phyloP scores from a whole-genome alignment of 2,113 vertebrate species.

The Ptilonorhynchus violaceus region DNA sequence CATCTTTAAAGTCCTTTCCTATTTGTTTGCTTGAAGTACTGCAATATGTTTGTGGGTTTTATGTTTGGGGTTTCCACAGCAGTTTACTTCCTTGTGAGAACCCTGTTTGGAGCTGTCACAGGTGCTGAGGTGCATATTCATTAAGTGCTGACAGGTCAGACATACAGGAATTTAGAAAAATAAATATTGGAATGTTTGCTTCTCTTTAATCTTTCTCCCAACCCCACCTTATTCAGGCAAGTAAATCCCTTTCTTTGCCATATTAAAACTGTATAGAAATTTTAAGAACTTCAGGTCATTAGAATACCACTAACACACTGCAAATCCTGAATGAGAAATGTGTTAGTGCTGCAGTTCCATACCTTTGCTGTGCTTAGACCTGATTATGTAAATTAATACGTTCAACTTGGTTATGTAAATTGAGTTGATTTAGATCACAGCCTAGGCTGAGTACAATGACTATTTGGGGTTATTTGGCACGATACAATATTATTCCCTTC shows the following conservation, averaged over 20 bases:
- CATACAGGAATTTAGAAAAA: background rate
- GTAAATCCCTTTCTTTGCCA: constrained; percentile 24
- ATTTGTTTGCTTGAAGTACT: background rate
- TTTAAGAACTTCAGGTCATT: constrained; percentile 7
- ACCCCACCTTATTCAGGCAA: constrained; percentile 3
- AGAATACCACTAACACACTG: constrained; percentile 26
- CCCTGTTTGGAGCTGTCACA: background rate
- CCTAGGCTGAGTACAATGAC: constrained; percentile 7
- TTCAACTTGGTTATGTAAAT: constrained; percentile 29
- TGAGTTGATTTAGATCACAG: constrained; percentile 34
- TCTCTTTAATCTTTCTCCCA: background rate
- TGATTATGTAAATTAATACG: constrained; percentile 51
- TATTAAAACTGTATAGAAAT: background rate
- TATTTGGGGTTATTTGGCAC: constrained; percentile 20
- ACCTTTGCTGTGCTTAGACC: constrained; percentile 2
- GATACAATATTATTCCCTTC: background rate
- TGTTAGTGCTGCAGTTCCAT: constrained; percentile 11
- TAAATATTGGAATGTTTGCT: background rate
- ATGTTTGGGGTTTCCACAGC: background rate
- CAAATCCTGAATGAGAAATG: constrained; percentile 48
- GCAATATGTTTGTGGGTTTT: background rate
- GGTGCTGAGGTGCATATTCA: background rate
- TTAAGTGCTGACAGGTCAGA: background rate
- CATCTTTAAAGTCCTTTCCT: background rate
- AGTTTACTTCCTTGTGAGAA: background rate